These are phyloP conservation scores for Eupithecia exiguata DNA, from an alignment of 2,888 invertebrate genomes.

Conservation along the genomic window DNA sequence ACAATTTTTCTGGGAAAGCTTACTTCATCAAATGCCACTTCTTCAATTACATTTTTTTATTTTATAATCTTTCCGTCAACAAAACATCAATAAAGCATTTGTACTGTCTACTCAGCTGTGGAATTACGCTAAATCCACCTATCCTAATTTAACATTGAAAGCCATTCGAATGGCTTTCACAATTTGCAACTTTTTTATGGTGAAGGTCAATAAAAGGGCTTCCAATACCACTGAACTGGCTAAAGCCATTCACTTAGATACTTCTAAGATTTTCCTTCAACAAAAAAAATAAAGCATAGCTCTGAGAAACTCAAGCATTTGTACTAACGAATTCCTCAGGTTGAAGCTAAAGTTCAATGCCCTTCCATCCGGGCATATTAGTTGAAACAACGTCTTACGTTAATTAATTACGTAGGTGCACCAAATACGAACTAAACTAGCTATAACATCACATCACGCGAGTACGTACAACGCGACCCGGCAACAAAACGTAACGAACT, in stretches of 20 bases:
- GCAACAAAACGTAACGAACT: constrained; percentile 27
- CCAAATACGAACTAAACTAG: constrained; percentile 24
- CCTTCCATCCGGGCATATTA: neutral
- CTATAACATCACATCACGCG: constrained; percentile 19
- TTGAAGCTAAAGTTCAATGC: neutral
- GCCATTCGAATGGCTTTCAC: too few relatives aligned
- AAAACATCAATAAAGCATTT: too few relatives aligned
- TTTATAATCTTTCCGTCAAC: too few relatives aligned
- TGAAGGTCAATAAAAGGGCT: too few relatives aligned
- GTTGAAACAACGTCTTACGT: neutral
- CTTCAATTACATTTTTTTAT: too few relatives aligned
- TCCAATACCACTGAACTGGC: too few relatives aligned
- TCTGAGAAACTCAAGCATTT: neutral
- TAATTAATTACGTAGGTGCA: constrained; percentile 8
- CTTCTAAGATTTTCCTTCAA: neutral
- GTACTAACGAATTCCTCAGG: neutral
- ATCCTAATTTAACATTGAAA: too few relatives aligned
- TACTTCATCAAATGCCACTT: neutral
- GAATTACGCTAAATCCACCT: too few relatives aligned
- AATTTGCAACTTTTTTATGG: too few relatives aligned
- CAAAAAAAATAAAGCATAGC: neutral
- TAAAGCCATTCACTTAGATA: too few relatives aligned
- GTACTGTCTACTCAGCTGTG: too few relatives aligned
- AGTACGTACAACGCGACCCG: constrained; percentile 20
- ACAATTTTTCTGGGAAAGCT: too few relatives aligned